A percentile compares a stretch with the other conserved stretches of the same genome.
phyloP scores from a whole-genome alignment of 2,797 vertebrate species.

The Argya squamiceps region DNA sequence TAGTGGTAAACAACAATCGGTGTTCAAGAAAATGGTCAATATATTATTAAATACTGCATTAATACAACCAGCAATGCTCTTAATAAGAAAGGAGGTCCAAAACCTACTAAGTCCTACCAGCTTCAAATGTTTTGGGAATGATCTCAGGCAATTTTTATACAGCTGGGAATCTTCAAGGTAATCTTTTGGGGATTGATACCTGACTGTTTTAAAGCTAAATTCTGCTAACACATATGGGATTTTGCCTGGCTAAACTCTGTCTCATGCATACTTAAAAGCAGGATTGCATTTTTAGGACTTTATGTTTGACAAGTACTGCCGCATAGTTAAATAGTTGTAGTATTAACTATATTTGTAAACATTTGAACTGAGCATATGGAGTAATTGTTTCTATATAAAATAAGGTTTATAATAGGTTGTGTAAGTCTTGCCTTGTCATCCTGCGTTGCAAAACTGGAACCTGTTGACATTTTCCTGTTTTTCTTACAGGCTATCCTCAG shows the following conservation, averaged over 20 bases:
- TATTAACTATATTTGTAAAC: not conserved
- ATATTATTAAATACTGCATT: not conserved
- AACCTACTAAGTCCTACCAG: not conserved
- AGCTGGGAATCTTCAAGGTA: not conserved
- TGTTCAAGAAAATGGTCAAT: not conserved
- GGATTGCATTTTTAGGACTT: not conserved
- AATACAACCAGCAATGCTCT: not conserved
- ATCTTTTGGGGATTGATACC: not conserved
- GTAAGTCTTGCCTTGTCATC: constrained; percentile 49
- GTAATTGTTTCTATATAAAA: not conserved
- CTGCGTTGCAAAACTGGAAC: constrained; percentile 44
- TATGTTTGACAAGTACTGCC: not conserved
- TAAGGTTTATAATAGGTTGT: not conserved
- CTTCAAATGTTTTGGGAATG: not conserved
- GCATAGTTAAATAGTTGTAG: not conserved
- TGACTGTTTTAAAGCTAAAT: not conserved
- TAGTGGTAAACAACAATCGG: not conserved
- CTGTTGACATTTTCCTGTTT: constrained; percentile 54
- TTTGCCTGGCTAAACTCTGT: not conserved
- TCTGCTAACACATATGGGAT: not conserved
- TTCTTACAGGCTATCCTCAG: constrained; percentile 32
- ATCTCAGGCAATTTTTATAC: not conserved
- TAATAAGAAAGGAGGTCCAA: not conserved
- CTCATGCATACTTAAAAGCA: not conserved
- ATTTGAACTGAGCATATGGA: not conserved